Evolutionary conservation across 2,113 vertebrate genomes (phyloP), one percentile per base, ranked within the genome.

Genomic region (Aegithalos caudatus): DNA sequence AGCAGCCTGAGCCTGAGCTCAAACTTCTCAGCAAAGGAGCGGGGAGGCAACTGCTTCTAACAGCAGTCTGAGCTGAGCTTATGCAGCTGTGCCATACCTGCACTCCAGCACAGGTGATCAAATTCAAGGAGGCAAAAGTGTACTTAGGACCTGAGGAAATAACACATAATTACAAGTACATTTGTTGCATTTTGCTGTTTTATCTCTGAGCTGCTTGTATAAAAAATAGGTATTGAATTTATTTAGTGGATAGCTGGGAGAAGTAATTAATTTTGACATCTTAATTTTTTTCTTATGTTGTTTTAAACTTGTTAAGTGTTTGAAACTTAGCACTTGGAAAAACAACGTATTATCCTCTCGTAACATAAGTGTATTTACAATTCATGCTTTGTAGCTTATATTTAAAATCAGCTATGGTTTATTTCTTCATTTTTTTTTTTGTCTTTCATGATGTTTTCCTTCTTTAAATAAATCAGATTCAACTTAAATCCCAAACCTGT

Each of bases 191-290:
- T 88, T 88, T 67, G 22, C 9, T 67, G 10, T 22, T 81, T 80
- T 88, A 53, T 37, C 9, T 57, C 33, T 58, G 35, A 92, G 60
- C 33, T 78, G 67, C 11, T 78, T 19, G 21, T 81, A 86, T 56
- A 53, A 73, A 94, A 92, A 96, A 88, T 42, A 91, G 38, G 24
- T 91, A 92, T 74, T 84, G 69, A 94, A 86, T 91, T 94, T 89
- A 62, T 54, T 56, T 92, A 92, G 77, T 78, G n/a, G 29, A 42
- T 89, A 78, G 38, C 35, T 81, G n/a, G 35, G 24, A 95, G 17
- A 91, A 81, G 51, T 86, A 91, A 86, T 92, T 84, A 89, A 84
- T 95, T 95, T 86, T 90, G 86, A 77, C 31, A 57, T 45, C 86
- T 80, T 90, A 72, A 78, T 92, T 94, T 83, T n/a, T 85, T 93